Base-by-base conservation (phyloP, 2,888 invertebrate species). In the Lutraria lutraria region DNA sequence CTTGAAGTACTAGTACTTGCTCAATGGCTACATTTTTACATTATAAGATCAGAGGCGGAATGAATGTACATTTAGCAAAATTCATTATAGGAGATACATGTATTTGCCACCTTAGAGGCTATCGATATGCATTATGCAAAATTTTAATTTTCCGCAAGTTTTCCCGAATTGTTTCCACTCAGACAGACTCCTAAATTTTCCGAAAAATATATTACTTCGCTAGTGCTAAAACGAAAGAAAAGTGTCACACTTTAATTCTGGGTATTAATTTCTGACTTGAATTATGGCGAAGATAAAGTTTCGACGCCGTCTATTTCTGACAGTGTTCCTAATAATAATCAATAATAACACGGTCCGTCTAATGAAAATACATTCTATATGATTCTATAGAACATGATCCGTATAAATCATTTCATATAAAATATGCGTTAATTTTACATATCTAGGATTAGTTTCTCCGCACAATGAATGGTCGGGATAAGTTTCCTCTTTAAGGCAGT, bases 321-420 rank as follows among this genome's bases (percentile, higher is more conserved):
- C 63, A 68, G n/a, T 68, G 63, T 25, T 68, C 63, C 63, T 3
- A 16, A 10, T 68, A 68, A 25, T 25, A 0, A 25, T 68, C 63
- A 68, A 68, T 68, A 68, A 68, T 68, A 25, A 68, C 63, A 68
- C 63, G 63, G 63, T 68, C 63, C 25, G 63, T 25, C 21, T 68
- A 12, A 68, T 68, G 63, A 68, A 68, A 68, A 4, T n/a, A 25
- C 63, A 68, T 68, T 68, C 63, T 43, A 68, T 68, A 25, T 25
- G 63, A 21, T 68, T 68, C 63, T 68, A 25, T 25, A 68, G 63
- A 68, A 68, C 12, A 25, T n/a, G 63, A 68, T n/a, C 63, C 25
- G n/a, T 68, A n/a, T 60, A 60, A 19, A 16, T 21, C 60, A 60
- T n/a, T 60, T 21, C 25, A 25, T 68, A 68, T 68, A 4, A 68